Base-by-base conservation (phyloP, 2,113 vertebrate genomes). In the Panthera leo region DNA sequence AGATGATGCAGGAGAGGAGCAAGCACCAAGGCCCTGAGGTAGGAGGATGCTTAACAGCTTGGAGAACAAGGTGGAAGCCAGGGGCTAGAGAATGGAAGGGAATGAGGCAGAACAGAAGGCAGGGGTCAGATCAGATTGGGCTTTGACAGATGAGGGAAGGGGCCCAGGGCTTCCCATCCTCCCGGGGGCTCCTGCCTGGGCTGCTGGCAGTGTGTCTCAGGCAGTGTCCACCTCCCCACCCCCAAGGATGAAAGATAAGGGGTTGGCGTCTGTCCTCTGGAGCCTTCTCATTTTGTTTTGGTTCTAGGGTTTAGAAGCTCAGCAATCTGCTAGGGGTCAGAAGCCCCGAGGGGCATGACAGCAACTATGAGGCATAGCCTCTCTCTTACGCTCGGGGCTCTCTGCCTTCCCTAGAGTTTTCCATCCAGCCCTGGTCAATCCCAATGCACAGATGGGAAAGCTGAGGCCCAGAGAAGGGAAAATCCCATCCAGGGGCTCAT, bases 311-410 rank as follows among this genome's bases (percentile, higher is more conserved):
- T 82, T 58, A 53, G 58, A 68, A 70, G 42, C 36, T 36, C 42
- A 1, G 2, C 36, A 65, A 0, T 39, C 68, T 36, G 11, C 27
- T 19, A 8, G 39, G 67, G 39, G 9, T 42, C 0, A 11, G 73
- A 61, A 63, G n/a, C n/a, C 29, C 51, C 1, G 75, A 45, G 18
- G 31, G 61, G 12, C 2, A 0, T 14, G 7, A 12, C 3, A 18
- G 75, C 76, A 31, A 21, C 67, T 31, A 6, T 7, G 51, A 58
- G n/a, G 21, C 9, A 27, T 21, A 58, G 21, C 13, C 13, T 36
- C 65, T 29, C 16, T 3, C 29, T 42, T 36, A 65, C 29, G 29
- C 67, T 78, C 16, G 27, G 19, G 15, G 48, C 29, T 83, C 48
- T 39, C 29, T 65, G 18, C 27, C n/a, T n/a, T 34, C 63, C 83